phyloP scores from a whole-genome alignment of 2,888 invertebrate genomes.

The Asteroscopus sphinx region DNA sequence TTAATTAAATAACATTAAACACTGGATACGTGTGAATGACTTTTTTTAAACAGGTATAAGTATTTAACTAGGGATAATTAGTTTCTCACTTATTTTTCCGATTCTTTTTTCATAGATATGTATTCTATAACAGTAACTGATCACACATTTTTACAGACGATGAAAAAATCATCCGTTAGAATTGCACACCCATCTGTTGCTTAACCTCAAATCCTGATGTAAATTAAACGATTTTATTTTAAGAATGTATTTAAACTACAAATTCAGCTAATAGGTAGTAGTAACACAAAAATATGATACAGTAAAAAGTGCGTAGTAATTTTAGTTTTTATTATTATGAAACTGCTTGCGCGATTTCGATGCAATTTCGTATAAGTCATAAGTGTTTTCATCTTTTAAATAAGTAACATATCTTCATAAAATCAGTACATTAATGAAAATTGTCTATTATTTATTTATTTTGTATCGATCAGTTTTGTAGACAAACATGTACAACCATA shows the following conservation, averaged over 20 bases:
- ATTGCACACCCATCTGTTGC: constrained; percentile 26
- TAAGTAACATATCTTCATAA: neutral
- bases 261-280: constrained; percentile 56
- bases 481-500: constrained; percentile 15
- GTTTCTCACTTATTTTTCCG: no score
- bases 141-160: no score
- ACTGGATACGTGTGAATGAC: neutral
- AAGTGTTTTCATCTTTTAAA: no score
- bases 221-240: constrained; percentile 26
- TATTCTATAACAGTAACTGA: no score
- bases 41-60: neutral
- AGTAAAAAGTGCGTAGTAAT: constrained; percentile 33
- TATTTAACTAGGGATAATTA: no score
- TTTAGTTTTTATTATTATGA: constrained; percentile 4
- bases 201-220: constrained; percentile 32
- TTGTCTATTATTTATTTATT: neutral
- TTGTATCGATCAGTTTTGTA: constrained; percentile 1
- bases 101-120: no score
- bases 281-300: constrained; percentile 53
- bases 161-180: no score
- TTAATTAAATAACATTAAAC: no score
- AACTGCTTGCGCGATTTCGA: constrained; percentile 20
- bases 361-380: neutral
- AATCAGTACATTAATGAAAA: neutral
- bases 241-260: constrained; percentile 45